phyloP scores from a whole-genome alignment of 2,797 vertebrate species.

The Scolopax bukidnonensis region DNA sequence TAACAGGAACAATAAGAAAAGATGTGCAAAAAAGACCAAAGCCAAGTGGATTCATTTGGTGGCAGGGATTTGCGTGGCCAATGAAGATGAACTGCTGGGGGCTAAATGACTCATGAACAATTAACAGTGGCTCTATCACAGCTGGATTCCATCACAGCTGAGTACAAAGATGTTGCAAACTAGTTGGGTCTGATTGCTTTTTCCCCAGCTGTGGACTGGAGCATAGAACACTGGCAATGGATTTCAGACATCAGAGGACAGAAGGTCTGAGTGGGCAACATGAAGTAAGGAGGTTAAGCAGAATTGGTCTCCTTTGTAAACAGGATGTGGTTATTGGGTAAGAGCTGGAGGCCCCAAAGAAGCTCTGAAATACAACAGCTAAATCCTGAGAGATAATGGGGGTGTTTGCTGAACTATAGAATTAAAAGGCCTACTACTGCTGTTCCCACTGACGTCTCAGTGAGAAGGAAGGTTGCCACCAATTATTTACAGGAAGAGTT shows the following conservation, averaged over 20 bases:
- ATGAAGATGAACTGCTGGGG: not conserved
- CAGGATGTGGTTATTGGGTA: conserved; percentile 49
- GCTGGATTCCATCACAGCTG: not conserved
- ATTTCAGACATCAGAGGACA: not conserved
- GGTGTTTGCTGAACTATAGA: not conserved
- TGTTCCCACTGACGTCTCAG: not conserved
- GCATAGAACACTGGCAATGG: not conserved
- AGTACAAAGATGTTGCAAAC: not conserved
- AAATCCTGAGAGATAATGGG: not conserved
- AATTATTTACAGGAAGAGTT: not conserved
- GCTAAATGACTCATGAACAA: not conserved
- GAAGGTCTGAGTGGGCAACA: not conserved
- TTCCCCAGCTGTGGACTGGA: not conserved
- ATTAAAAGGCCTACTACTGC: not conserved
- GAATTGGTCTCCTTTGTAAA: not conserved
- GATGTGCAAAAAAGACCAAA: not conserved
- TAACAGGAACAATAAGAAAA: not conserved
- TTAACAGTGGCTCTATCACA: not conserved
- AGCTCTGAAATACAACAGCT: conserved; percentile 2
- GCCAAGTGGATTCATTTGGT: not conserved
- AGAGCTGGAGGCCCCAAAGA: not conserved
- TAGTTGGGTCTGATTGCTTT: not conserved
- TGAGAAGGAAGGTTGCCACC: not conserved
- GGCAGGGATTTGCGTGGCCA: not conserved
- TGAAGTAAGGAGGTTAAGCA: not conserved